A percentile compares a stretch with the other conserved stretches of the same genome.
These are phyloP conservation scores for Chaitophorus viminalis DNA, from an alignment of 2,888 invertebrate genomes.

Conservation along the genomic window DNA sequence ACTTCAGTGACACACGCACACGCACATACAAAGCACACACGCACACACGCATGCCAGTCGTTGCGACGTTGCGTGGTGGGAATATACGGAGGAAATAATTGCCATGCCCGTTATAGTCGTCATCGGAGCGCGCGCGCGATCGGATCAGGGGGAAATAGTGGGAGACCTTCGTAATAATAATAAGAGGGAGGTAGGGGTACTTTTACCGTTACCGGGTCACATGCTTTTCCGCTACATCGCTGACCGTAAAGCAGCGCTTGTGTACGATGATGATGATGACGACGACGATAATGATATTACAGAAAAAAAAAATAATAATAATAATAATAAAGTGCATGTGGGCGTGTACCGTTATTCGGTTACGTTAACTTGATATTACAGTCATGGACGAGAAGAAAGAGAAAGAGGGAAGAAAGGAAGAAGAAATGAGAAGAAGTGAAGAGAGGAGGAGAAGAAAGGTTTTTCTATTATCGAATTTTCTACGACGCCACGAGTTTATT, in stretches of 20 bases:
- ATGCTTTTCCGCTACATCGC: constrained; percentile 57
- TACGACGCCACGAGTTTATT: constrained; percentile 31
- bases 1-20: constrained; percentile 45
- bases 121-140: not conserved
- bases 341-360: constrained; percentile 61
- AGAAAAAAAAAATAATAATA: constrained; percentile 24
- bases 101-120: constrained; percentile 46
- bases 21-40: not conserved
- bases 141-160: not conserved
- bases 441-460: constrained; percentile 47
- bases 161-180: constrained; percentile 34
- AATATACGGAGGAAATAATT: constrained; percentile 23
- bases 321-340: constrained; percentile 54
- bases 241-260: constrained; percentile 47
- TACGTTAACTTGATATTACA: constrained; percentile 49
- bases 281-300: constrained; percentile 36
- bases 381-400: constrained; percentile 36
- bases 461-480: constrained; percentile 55
- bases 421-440: constrained; percentile 3
- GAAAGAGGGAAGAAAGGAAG: constrained; percentile 22
- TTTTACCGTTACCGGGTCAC: constrained; percentile 62
- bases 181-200: not conserved
- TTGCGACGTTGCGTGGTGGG: not conserved
- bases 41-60: not conserved
- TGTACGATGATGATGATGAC: not conserved